Conservation (phyloP, 2,888 invertebrate species). For the Xanthia togata region DNA sequence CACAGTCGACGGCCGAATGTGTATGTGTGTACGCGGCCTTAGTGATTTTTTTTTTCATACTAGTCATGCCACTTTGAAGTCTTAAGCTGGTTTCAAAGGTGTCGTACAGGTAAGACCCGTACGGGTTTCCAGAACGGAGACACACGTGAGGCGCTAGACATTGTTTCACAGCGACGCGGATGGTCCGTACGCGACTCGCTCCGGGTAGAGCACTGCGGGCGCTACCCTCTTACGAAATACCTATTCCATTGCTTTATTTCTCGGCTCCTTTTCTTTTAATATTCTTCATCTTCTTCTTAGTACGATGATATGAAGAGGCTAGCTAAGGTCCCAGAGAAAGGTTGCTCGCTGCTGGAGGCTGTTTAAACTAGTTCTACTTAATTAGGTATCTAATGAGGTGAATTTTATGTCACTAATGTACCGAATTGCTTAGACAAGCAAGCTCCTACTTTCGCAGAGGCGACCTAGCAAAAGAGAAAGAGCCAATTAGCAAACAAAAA, state of each 20-base stretch:
- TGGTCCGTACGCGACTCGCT: too few relatives aligned
- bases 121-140: too few relatives aligned
- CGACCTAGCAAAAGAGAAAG: too few relatives aligned
- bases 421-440: slow-evolving; percentile 15
- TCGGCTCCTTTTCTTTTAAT: too few relatives aligned
- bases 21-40: not conserved
- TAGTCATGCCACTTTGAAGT: not conserved
- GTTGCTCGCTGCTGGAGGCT: not conserved
- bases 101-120: too few relatives aligned
- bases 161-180: too few relatives aligned
- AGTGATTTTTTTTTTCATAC: not conserved
- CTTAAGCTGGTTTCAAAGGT: not conserved
- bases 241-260: not conserved
- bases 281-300: not conserved
- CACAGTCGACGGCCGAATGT: not conserved
- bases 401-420: slow-evolving; percentile 3
- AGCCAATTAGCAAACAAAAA: not conserved
- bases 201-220: too few relatives aligned
- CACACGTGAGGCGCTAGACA: too few relatives aligned
- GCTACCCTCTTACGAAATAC: not conserved
- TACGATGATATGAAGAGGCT: not conserved
- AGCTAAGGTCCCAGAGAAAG: not conserved
- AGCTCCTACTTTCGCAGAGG: not conserved
- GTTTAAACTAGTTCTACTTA: slow-evolving; percentile 25
- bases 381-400: slow-evolving; percentile 28